A percentile compares a stretch with the other conserved stretches of the same genome.
Conservation (phyloP, 2,113 vertebrate genomes). For the Canis aureus region DNA sequence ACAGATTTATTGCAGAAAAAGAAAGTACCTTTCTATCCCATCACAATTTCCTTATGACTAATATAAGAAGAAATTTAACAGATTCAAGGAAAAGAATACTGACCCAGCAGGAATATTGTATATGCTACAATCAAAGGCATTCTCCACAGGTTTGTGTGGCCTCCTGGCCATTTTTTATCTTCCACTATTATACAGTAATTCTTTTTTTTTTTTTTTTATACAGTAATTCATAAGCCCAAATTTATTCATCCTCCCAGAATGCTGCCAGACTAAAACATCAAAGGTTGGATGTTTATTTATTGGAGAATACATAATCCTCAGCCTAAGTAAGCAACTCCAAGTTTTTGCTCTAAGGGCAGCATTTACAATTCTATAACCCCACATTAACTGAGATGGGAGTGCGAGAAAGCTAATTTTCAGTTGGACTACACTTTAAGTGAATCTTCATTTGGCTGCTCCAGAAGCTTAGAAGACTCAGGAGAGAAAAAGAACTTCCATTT, state of each 20-base stretch:
- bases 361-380: neutral
- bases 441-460: neutral
- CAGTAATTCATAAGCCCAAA: neutral
- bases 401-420: neutral
- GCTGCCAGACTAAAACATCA: neutral
- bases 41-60: conserved; percentile 1
- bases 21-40: neutral
- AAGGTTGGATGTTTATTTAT: neutral
- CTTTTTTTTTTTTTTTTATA: no score
- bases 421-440: neutral
- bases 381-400: neutral
- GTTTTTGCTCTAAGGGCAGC: neutral
- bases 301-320: neutral
- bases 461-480: neutral
- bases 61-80: neutral
- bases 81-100: neutral
- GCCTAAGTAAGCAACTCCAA: neutral
- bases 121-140: neutral
- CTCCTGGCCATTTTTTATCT: neutral
- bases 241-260: neutral
- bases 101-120: neutral
- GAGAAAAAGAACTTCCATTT: neutral
- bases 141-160: neutral
- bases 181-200: neutral
- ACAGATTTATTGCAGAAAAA: neutral